Base-by-base conservation (phyloP, 1,140 invertebrate species). In the Scaptomyza montana region DNA sequence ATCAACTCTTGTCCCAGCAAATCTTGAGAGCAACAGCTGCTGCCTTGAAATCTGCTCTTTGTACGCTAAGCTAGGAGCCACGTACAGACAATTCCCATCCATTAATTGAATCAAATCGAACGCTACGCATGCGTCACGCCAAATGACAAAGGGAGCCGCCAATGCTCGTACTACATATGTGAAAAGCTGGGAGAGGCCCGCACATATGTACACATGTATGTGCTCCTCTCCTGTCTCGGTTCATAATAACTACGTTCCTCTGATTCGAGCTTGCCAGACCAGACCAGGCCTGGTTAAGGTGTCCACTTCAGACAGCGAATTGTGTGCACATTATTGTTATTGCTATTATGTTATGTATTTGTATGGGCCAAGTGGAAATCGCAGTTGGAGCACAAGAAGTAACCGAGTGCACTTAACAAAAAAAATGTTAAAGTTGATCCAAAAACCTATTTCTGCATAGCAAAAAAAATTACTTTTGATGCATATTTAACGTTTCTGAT, bases 51-150 rank as follows among this genome's bases (percentile, higher is more conserved):
- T 84, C 68, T 76, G 69, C 80, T 56, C 63, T 45, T 21, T 60
- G 49, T 45, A 51, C 55, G 25, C 55, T 54, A 62, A 41, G 33
- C 72, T 39, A 19, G 12, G 56, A 74, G 39, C 39, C 84, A 89
- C 84, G 84, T 89, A 84, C 63, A 74, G 73, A 74, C 77, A 79
- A 89, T 89, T 89, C 84, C 49, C 77, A 65, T 68, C 84, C 84
- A 89, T 89, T 89, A 89, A 87, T 87, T 87, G 82, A 87, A 89
- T 84, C 84, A 89, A 89, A 89, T 89, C 84, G 85, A 89, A 87
- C 82, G 82, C 82, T 89, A 89, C 84, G 84, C 84, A 89, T 89
- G 84, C 84, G 82, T 89, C 82, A 82, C 77, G 84, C 64, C 71
- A 74, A 89, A 87, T 82, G 82, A 87, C 84, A 87, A 87, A 87